Evolutionary conservation across 2,797 vertebrate genomes (phyloP), one percentile per base, ranked within the genome.

Genomic region (Hapalemur alaotrensis): DNA sequence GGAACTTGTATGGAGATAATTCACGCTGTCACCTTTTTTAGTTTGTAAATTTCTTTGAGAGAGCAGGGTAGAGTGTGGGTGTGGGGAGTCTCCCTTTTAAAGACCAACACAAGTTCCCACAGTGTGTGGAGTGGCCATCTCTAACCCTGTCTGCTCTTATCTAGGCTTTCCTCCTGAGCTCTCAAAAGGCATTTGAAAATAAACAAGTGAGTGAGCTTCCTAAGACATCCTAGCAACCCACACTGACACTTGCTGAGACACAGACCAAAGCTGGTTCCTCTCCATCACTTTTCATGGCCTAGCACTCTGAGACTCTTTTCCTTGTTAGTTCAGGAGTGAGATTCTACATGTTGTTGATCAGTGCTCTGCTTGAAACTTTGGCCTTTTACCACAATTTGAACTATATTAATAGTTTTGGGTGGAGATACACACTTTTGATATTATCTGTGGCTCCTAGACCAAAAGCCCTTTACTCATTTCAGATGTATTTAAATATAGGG

Each of bases 161-260:
- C 89, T 89, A 59, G 30, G 50, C 41, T 83, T 95, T 95, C 70
- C 67, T 91, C 61, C 35, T 30, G 48, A 70, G 65, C 48, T 89
- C 32, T 90, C 46, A 38, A 96, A 67, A 95, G 57, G 75, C 54
- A 91, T 98, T 95, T 91, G 72, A 94, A 97, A 98, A 96, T 81
- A 97, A 97, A 95, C 91, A 95, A 95, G 85, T 41, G 67, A 95
- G 78, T 87, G 80, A 57, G 3, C 63, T 94, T 93, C 75, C 83
- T 38, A 91, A 91, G 72, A 54, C 25, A 79, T 67, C 61, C 52
- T 73, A 63, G 35, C 35, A 67, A 65, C 59, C 38, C 10, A 59
- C 9, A 75, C 20, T 87, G 82, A 97, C 67, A 72, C 79, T 92
- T 86, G 65, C 23, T 35, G 70, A 78, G 94, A 69, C 25, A 35